phyloP scores from a whole-genome alignment of 2,888 invertebrate species.

The Lamellibrachia satsuma region DNA sequence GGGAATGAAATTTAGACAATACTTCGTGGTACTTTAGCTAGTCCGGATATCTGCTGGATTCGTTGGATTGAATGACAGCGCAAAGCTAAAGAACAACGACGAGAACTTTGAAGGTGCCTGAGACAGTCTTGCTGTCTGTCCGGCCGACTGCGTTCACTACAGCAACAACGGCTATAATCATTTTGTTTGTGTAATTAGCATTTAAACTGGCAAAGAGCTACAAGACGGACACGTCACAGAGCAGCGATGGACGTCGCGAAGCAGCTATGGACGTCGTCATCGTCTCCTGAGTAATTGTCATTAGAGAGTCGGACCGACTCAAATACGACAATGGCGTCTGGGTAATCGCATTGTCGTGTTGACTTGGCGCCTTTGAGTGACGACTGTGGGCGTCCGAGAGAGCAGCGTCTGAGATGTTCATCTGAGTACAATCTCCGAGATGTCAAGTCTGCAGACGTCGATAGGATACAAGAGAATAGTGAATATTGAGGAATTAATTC shows the following conservation, averaged over 20 bases:
- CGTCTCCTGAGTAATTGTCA: not conserved
- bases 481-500: not conserved
- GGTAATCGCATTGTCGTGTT: not conserved
- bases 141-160: not conserved
- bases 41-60: not conserved
- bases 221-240: not conserved
- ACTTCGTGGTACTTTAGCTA: not conserved
- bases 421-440: not conserved
- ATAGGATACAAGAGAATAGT: not conserved
- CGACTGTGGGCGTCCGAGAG: not conserved
- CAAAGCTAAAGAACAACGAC: too few relatives aligned
- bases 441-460: not conserved
- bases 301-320: not conserved
- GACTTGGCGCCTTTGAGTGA: not conserved
- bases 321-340: not conserved
- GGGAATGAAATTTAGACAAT: not conserved
- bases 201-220: not conserved
- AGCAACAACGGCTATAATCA: not conserved
- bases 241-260: not conserved
- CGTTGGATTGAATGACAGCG: not conserved
- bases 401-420: not conserved
- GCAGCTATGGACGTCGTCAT: not conserved
- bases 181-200: not conserved
- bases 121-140: not conserved
- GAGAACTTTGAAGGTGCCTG: too few relatives aligned